These are phyloP conservation scores for Artibeus lituratus DNA, from an alignment of 2,797 vertebrate species.

Conservation along the genomic window DNA sequence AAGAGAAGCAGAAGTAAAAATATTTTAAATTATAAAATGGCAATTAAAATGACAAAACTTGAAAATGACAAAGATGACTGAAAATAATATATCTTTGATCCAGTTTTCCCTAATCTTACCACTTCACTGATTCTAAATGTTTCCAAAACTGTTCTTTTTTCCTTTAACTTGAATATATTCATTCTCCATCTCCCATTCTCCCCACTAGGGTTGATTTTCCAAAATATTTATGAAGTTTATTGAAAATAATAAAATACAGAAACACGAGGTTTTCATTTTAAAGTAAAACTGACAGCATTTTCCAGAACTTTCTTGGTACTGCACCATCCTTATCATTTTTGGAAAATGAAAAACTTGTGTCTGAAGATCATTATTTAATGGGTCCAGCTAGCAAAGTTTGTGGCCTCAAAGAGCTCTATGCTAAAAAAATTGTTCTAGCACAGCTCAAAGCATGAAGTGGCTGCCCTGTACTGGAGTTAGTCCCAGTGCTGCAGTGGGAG, in stretches of 20 bases:
- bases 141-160: not conserved
- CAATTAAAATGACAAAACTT: constrained; percentile 14
- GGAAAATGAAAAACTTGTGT: constrained; percentile 47
- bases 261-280: constrained; percentile 77
- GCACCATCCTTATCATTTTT: constrained; percentile 49
- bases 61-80: not conserved
- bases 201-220: not conserved
- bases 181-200: not conserved
- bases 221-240: constrained; percentile 82
- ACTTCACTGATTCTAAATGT: not conserved
- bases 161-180: not conserved
- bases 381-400: constrained; percentile 59
- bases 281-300: constrained; percentile 71
- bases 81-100: not conserved
- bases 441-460: not conserved
- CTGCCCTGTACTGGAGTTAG: not conserved
- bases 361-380: constrained; percentile 61
- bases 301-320: constrained; percentile 57
- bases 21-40: not conserved
- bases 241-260: constrained; percentile 81
- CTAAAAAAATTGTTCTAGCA: not conserved
- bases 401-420: constrained; percentile 56
- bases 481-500: not conserved
- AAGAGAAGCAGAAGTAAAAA: not conserved
- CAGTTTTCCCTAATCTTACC: not conserved